These are phyloP conservation scores for Sminthurinus signatus DNA, from an alignment of 1,140 invertebrate genomes.

Conservation along the genomic window DNA sequence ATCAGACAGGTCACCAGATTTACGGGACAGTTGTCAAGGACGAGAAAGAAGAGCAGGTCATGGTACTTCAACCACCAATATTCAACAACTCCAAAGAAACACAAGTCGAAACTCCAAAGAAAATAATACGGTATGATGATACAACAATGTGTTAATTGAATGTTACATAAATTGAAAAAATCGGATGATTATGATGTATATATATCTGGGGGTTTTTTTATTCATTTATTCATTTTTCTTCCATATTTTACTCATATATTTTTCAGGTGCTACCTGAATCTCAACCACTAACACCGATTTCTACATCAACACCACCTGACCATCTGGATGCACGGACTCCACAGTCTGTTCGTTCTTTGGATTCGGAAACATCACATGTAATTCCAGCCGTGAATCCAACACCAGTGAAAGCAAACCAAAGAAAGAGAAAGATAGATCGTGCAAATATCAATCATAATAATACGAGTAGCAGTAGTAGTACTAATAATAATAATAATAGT, in stretches of 20 bases:
- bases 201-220: too few relatives aligned
- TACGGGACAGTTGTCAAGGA: conserved; percentile 25
- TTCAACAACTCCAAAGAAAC: conserved; percentile 26
- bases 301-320: conserved; percentile 32
- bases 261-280: conserved; percentile 30
- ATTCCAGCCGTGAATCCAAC: conserved; percentile 19
- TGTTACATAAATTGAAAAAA: too few relatives aligned
- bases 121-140: conserved; percentile 27
- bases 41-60: conserved; percentile 29
- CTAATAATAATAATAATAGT: background rate
- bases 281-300: conserved; percentile 40
- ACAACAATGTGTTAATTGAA: too few relatives aligned
- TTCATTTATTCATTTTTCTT: background rate
- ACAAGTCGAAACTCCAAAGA: conserved; percentile 28
- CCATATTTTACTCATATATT: background rate
- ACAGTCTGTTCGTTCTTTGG: conserved; percentile 34
- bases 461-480: background rate
- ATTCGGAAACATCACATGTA: conserved; percentile 32
- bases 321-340: conserved; percentile 33
- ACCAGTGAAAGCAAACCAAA: conserved; percentile 23
- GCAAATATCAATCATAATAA: conserved; percentile 10
- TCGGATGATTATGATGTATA: too few relatives aligned
- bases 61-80: background rate
- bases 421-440: conserved; percentile 38
- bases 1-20: conserved; percentile 31